Base-by-base conservation (phyloP, 2,113 vertebrate species). In the Oreotrochilus melanogaster region DNA sequence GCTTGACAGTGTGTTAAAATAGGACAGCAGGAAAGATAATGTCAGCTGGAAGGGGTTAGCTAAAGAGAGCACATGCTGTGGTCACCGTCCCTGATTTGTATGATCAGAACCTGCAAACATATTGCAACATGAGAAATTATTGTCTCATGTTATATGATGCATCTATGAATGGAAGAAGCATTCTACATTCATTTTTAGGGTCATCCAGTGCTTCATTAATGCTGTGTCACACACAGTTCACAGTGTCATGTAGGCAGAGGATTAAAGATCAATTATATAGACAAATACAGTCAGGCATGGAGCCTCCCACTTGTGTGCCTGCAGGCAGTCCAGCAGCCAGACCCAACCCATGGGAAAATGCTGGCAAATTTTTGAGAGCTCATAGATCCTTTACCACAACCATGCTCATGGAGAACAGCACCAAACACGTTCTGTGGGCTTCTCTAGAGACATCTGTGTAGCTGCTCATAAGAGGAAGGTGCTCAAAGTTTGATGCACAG, bases 131-230 rank as follows among this genome's bases (percentile, higher is more conserved):
- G 57, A 62, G 66, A 47, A 95, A n/a, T 14, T 21, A 16, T 13
- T 30, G 13, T 18, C 30, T 73, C 27, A 45, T 60, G 18, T 54
- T 72, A 17, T 9, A 42, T 0, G 1, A 10, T 3, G 2, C 3
- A 2, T 39, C 69, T 76, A 12, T 25, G 74, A 61, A 42, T 16
- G 28, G 45, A 85, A 11, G 16, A 18, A 35, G 27, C 14, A 28
- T 31, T 64, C 27, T 8, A 8, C 2, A 0, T 13, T 35, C 42
- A 48, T 72, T 78, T 78, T 78, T 57, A 75, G 69, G n/a, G 14
- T 28, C n/a, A 35, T 25, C 42, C 75, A 51, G 65, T 16, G 70
- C 61, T 78, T 31, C 69, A 10, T 81, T 50, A 25, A 19, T 6
- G 2, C 37, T 42, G 27, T 60, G 75, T 42, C 65, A 53, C 64